phyloP scores from a whole-genome alignment of 2,113 vertebrate genomes.

The Regulus satrapa region DNA sequence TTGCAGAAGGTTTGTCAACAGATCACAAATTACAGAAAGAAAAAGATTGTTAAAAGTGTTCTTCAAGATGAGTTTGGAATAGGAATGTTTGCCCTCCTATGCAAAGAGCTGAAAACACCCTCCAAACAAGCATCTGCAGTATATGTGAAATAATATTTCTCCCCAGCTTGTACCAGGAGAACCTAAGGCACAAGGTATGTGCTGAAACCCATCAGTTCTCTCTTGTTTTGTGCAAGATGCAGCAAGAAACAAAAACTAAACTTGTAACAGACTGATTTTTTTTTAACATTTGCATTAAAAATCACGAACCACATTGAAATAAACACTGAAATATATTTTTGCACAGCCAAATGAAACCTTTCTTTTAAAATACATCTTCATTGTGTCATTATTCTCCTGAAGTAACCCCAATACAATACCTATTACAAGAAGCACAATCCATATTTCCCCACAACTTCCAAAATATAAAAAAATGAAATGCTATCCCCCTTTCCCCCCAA shows the following conservation, averaged over 20 bases:
- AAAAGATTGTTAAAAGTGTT: background rate
- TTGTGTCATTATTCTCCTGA: background rate
- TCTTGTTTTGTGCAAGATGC: background rate
- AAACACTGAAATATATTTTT: background rate
- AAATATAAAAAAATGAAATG: background rate
- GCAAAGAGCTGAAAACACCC: background rate
- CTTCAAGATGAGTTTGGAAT: background rate
- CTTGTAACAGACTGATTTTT: background rate
- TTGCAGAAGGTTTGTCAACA: background rate
- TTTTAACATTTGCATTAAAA: background rate
- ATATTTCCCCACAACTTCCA: background rate
- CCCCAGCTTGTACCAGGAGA: background rate
- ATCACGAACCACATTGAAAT: background rate
- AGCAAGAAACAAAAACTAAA: background rate
- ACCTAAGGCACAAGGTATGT: background rate
- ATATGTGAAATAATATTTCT: background rate
- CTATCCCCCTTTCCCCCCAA: accelerated
- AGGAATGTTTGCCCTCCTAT: background rate
- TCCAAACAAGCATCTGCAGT: background rate
- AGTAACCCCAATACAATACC: background rate
- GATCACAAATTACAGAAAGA: background rate
- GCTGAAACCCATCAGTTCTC: background rate
- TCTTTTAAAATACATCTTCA: background rate
- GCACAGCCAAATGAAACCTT: background rate
- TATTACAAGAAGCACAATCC: background rate